These are phyloP conservation scores for Leucoma salicis DNA, from an alignment of 2,888 invertebrate genomes.

Conservation along the genomic window DNA sequence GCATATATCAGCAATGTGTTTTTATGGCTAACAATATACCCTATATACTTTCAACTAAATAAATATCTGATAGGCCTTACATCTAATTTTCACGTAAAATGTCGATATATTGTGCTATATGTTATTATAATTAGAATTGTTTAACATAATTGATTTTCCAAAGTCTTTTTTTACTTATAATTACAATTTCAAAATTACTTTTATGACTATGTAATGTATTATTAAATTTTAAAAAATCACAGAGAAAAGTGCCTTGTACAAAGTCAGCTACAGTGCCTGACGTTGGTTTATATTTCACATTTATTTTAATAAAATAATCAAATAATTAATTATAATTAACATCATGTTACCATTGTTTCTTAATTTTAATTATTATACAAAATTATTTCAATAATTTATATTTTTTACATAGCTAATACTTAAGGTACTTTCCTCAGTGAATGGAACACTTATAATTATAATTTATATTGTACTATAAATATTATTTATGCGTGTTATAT, in stretches of 20 bases:
- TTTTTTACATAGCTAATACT: too few species aligned
- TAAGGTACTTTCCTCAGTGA: too few species aligned
- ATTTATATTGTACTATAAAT: too few species aligned
- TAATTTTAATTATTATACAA: too few species aligned
- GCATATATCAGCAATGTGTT: too few species aligned
- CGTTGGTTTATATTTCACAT: too few species aligned
- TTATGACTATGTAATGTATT: neutral
- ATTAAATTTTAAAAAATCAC: neutral
- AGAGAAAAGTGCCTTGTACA: neutral
- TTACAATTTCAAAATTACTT: slow-evolving; percentile 2
- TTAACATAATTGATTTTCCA: neutral
- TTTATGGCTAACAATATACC: slow-evolving; percentile 5
- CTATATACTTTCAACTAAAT: slow-evolving; percentile 10
- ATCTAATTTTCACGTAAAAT: slow-evolving; percentile 7
- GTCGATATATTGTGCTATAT: neutral
- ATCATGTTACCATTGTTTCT: too few species aligned
- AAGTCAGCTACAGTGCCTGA: too few species aligned
- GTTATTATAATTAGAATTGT: neutral
- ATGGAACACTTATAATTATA: too few species aligned
- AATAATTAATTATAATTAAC: neutral
- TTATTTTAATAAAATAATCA: neutral
- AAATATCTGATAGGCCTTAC: slow-evolving; percentile 8
- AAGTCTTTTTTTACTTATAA: slow-evolving; percentile 5
- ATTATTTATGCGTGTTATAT: too few species aligned
- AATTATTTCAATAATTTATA: too few species aligned